These are phyloP conservation scores for Tetramorium parvispinum DNA, from an alignment of 1,140 invertebrate genomes.

Conservation along the genomic window DNA sequence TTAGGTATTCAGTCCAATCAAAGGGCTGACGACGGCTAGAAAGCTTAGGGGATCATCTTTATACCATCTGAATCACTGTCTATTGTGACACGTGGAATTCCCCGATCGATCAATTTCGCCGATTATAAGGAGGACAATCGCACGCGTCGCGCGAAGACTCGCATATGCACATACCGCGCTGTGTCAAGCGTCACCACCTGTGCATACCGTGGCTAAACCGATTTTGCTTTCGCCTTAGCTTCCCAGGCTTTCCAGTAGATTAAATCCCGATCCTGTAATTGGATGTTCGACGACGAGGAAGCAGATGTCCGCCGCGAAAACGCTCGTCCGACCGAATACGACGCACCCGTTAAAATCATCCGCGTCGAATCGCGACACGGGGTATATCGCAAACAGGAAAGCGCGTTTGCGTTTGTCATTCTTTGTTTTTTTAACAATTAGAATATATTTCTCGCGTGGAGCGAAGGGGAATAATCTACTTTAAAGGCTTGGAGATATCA, in stretches of 20 bases:
- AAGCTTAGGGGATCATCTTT: conserved; percentile 5
- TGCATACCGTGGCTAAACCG: conserved; percentile 79
- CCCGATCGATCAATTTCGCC: conserved; percentile 44
- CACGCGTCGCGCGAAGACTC: conserved; percentile 35
- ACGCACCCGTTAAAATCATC: conserved; percentile 24
- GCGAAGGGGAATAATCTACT: not conserved
- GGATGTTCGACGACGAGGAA: conserved; percentile 67
- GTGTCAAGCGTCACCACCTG: conserved; percentile 78
- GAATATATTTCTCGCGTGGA: not conserved
- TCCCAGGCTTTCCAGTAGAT: conserved; percentile 79
- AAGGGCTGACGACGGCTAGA: not conserved
- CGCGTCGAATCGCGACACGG: conserved; percentile 54
- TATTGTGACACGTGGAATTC: conserved; percentile 23
- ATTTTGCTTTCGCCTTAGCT: conserved; percentile 76
- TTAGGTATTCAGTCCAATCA: not conserved
- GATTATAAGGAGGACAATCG: conserved; percentile 52
- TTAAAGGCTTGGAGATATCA: not conserved
- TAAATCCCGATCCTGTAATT: conserved; percentile 77
- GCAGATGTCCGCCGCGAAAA: conserved; percentile 47
- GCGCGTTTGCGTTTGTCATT: not conserved
- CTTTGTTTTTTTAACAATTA: conserved; percentile 33
- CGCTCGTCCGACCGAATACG: conserved; percentile 33
- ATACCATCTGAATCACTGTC: conserved; percentile 7
- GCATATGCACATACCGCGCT: conserved; percentile 49
- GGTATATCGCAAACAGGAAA: conserved; percentile 20